These are phyloP conservation scores for Zaprionus lachaisei DNA, from an alignment of 1,140 invertebrate genomes.

Conservation along the genomic window DNA sequence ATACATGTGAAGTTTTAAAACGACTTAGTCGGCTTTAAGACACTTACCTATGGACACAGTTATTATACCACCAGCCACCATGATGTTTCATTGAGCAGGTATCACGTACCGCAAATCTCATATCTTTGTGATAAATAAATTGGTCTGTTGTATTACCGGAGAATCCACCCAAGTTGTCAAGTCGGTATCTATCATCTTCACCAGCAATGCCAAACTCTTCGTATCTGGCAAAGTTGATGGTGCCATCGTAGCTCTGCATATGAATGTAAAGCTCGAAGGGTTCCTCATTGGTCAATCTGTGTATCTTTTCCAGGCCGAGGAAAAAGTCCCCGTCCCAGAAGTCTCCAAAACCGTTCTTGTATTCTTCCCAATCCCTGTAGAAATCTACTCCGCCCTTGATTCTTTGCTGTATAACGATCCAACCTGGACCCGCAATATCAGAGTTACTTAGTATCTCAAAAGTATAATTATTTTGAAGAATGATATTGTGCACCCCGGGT, in stretches of 20 bases:
- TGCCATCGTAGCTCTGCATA: neutral
- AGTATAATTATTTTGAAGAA: neutral
- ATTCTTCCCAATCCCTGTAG: neutral
- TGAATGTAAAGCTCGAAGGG: slow-evolving; percentile 2
- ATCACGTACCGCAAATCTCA: neutral
- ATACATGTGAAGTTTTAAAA: no score
- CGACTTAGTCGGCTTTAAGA: no score
- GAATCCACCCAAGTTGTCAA: neutral
- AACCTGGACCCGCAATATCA: neutral
- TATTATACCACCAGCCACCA: slow-evolving; percentile 2
- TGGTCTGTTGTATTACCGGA: neutral
- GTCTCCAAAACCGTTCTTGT: neutral
- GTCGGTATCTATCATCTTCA: neutral
- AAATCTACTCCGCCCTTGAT: neutral
- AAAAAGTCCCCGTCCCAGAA: slow-evolving; percentile 1
- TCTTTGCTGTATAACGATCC: slow-evolving; percentile 1
- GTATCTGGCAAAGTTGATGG: neutral
- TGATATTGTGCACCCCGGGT: no score
- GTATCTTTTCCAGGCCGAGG: slow-evolving; percentile 5
- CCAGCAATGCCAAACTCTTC: no score
- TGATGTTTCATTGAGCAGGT: neutral
- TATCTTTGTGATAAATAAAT: neutral
- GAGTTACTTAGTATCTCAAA: neutral
- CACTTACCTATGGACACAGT: neutral
- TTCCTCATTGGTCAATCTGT: neutral